Evolutionary conservation across 1,140 invertebrate genomes (phyloP), one percentile per base, ranked within the genome.

Genomic region (Dryas iulia): DNA sequence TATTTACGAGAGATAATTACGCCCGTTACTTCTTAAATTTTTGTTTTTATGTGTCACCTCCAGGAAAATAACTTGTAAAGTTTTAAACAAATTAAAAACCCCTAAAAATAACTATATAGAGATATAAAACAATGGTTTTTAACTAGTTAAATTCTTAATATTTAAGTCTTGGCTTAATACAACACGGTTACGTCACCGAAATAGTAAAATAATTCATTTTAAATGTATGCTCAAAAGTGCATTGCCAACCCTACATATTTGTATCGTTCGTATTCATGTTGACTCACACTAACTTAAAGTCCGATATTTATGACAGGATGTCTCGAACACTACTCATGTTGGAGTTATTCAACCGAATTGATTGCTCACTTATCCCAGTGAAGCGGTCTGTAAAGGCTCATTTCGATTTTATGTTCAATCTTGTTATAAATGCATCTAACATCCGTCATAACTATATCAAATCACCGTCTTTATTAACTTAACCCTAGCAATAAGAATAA

Each of bases 221-320:
- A 7, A 39, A 18, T 18, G 14, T 18, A 21, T 10, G 14, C n/a
- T 6, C 8, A 18, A 47, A 8, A 18, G 7, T 47, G 7, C 18
- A 8, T 33, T 24, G 52, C 7, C 14, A 63, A 33, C 61, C 61
- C 61, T 63, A 63, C 30, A 30, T 63, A 63, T 56, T 53, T 58
- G 68, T 58, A 59, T 39, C 60, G 61, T 35, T 54, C 35, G 21
- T 52, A 65, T 62, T 60, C 66, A 68, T 61, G 53, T 71, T 66
- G 66, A 71, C 65, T 53, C 71, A 71, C 64, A 70, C 58, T 25
- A 26, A 65, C 63, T 47, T 60, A 54, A 23, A 28, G 54, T 62
- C 23, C 56, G 30, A 57, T 61, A 66, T 66, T 66, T 66, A 71
- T 59, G 69, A 57, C 69, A 71, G 63, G 69, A 71, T 57, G 57